Evolutionary conservation across 2,797 vertebrate genomes (phyloP).

Genomic region (Oreochromis grahami): DNA sequence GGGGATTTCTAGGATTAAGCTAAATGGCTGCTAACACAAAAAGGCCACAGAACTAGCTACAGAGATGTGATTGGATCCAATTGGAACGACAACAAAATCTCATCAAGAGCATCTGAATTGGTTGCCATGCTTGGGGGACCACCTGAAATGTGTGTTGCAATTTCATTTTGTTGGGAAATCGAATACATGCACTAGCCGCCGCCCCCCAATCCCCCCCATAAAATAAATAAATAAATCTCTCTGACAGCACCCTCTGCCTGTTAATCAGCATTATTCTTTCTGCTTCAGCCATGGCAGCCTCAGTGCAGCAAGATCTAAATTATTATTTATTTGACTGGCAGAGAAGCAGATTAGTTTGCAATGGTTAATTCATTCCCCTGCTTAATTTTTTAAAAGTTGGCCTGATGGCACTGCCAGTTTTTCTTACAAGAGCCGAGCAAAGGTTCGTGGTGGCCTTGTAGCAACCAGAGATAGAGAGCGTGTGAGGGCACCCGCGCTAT

Average conservation of each 20-base stretch:
- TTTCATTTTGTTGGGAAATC: constrained; percentile 49
- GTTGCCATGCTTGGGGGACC: constrained; percentile 28
- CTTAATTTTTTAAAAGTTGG: constrained; percentile 2
- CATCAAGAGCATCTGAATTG: constrained; percentile 48
- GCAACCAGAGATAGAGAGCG: constrained; percentile 26
- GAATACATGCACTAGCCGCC: background rate
- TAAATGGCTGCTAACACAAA: constrained; percentile 56
- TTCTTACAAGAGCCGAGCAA: constrained; percentile 16
- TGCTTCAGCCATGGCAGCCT: background rate
- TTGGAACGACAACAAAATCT: constrained; percentile 44
- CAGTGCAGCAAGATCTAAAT: background rate
- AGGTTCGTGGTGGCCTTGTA: constrained; percentile 23
- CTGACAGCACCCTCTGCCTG: background rate
- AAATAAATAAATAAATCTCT: background rate
- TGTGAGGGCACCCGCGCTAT: constrained; percentile 46
- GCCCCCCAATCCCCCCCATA: no score
- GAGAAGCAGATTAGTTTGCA: background rate
- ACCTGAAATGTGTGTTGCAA: constrained; percentile 33
- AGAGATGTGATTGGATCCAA: constrained; percentile 52
- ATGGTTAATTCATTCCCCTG: constrained; percentile 17
- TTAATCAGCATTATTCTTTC: constrained; percentile 24
- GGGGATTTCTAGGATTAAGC: constrained; percentile 48
- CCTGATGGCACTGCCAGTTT: background rate
- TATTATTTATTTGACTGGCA: constrained; percentile 16
- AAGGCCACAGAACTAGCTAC: constrained; percentile 27